Percentiles rank a stretch among this genome's conserved stretches.
Evolutionary conservation across 2,888 invertebrate genomes (phyloP).

Genomic region (Leucophenga montana): DNA sequence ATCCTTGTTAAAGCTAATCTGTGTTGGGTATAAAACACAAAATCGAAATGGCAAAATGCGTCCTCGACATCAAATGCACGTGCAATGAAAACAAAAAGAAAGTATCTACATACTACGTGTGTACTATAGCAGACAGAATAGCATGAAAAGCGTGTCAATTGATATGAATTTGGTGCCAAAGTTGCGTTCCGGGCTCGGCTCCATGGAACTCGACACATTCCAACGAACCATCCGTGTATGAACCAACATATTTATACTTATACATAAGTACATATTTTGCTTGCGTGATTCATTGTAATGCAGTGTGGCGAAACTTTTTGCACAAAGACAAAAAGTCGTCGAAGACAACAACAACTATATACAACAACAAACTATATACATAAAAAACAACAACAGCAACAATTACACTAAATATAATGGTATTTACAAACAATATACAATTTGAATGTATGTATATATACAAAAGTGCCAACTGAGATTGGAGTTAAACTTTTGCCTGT

Average conservation of each 20-base stretch:
- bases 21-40: background rate
- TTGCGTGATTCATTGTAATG: slow-evolving; percentile 26
- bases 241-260: too few relatives aligned
- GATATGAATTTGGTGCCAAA: slow-evolving; percentile 5
- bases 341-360: background rate
- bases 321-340: background rate
- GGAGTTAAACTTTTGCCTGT: slow-evolving; percentile 7
- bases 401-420: background rate
- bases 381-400: background rate
- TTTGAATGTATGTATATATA: background rate
- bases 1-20: too few relatives aligned
- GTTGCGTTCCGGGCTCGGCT: slow-evolving; percentile 4
- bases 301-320: slow-evolving; percentile 19
- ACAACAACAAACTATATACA: background rate
- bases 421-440: background rate
- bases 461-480: slow-evolving; percentile 5
- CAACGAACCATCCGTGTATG: too few relatives aligned
- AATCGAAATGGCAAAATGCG: slow-evolving; percentile 2
- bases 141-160: background rate
- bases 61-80: slow-evolving; percentile 18
- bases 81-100: background rate
- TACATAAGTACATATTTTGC: too few relatives aligned
- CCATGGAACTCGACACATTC: background rate
- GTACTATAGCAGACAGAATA: background rate
- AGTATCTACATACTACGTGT: too few relatives aligned